Conservation (phyloP, 2,113 vertebrate species). For the Xiphias gladius region DNA sequence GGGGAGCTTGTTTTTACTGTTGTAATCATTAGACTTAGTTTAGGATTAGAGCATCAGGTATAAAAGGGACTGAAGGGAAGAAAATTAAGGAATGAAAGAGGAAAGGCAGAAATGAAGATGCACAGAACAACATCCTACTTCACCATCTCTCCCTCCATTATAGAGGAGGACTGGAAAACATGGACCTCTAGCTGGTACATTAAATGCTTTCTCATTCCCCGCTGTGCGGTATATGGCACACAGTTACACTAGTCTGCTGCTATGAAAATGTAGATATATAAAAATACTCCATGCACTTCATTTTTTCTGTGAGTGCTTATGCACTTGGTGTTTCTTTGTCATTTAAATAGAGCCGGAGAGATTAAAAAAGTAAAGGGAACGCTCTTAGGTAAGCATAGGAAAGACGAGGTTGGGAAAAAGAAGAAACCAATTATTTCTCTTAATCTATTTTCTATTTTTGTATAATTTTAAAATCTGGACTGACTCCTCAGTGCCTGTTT, state of each 20-base stretch:
- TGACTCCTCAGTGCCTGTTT: neutral
- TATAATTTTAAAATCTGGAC: neutral
- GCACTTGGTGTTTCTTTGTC: slow-evolving; percentile 29
- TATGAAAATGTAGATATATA: slow-evolving; percentile 48
- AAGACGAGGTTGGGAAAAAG: neutral
- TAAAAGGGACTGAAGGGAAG: neutral
- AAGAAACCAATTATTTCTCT: neutral
- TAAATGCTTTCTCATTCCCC: slow-evolving; percentile 72
- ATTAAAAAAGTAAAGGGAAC: neutral
- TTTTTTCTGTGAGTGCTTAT: slow-evolving; percentile 11
- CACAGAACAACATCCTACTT: slow-evolving; percentile 47
- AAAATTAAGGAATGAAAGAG: neutral
- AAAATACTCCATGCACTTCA: slow-evolving; percentile 17
- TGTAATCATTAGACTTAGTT: slow-evolving; percentile 23
- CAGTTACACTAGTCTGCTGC: slow-evolving; percentile 54
- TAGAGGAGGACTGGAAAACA: slow-evolving; percentile 39
- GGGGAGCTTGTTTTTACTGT: slow-evolving; percentile 33
- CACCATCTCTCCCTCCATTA: slow-evolving; percentile 27
- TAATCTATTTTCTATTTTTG: neutral
- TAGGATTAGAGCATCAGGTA: neutral
- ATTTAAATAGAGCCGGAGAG: slow-evolving; percentile 33
- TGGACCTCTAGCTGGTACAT: slow-evolving; percentile 62
- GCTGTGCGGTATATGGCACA: slow-evolving; percentile 64
- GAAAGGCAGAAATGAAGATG: slow-evolving; percentile 19
- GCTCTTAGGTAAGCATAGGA: neutral